Evolutionary conservation across 1,140 invertebrate genomes (phyloP), one percentile per base, ranked within the genome.

Genomic region (Cydia splendana): DNA sequence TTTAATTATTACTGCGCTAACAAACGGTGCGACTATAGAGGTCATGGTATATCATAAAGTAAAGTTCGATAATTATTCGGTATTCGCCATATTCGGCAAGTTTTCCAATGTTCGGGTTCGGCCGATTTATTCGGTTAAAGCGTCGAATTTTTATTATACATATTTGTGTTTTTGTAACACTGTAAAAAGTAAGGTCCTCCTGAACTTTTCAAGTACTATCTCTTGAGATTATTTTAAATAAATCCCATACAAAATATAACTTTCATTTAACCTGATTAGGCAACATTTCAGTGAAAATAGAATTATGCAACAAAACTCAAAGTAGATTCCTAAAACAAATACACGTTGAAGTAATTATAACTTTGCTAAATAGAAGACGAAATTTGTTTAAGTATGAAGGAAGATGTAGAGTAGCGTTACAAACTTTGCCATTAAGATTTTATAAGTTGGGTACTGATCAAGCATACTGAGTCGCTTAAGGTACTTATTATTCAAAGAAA

Each of bases 391-490:
- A 71, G 67, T 42, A 71, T n/a, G 67, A 24, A 71, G 15, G 4
- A 42, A 69, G 30, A 15, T 15, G 30, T n/a, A 69, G 15, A 42
- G 38, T 71, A 20, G 34, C 34, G 34, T 71, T 18, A 42, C n/a
- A 71, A 42, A 71, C 67, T 71, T 71, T 71, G 15, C 34, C 34
- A 71, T 69, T 69, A 69, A 69, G 65, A 38, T 28, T 34, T 69
- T 69, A 69, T 69, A 69, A 69, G 65, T 38, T 34, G 34, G 12
- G 20, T 34, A 69, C 65, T n/a, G 65, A 69, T 69, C 65, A 18
- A 34, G 65, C 65, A 69, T 69, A 38, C 28, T 69, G 38, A 69
- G 12, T 34, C 15, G 30, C 65, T 69, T 34, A 69, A 69, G 24
- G 42, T 24, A 24, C 24, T 24, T 69, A 69, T 69, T 69, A 69